These are phyloP conservation scores for Xiphias gladius DNA, from an alignment of 2,113 vertebrate genomes.

Conservation along the genomic window DNA sequence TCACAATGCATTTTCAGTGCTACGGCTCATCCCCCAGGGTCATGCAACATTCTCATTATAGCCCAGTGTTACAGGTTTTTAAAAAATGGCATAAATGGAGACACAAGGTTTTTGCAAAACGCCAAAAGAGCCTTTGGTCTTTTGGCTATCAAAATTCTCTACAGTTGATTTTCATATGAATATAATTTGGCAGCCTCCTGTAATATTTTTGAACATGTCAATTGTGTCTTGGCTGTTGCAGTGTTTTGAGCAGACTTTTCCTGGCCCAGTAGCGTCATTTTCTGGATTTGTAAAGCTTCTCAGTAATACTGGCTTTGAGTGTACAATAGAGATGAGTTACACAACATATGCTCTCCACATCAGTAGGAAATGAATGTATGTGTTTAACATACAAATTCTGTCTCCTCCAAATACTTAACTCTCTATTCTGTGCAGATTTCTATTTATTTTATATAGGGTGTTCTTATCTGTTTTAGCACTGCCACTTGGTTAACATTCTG, in stretches of 20 bases:
- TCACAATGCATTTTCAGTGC: constrained; percentile 18
- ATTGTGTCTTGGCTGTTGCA: constrained; percentile 53
- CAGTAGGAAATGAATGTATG: constrained; percentile 16
- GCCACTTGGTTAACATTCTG: constrained; percentile 23
- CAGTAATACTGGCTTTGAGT: constrained; percentile 31
- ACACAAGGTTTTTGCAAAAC: constrained; percentile 23
- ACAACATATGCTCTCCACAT: neutral
- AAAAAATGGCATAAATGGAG: constrained; percentile 10
- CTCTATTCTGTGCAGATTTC: neutral
- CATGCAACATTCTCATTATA: constrained; percentile 20
- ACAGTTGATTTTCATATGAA: constrained; percentile 38
- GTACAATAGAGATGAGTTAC: constrained; percentile 7
- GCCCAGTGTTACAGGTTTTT: neutral
- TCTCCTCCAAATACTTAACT: neutral
- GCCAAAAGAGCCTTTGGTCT: constrained; percentile 44
- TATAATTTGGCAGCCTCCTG: constrained; percentile 48
- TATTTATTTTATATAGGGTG: constrained; percentile 1
- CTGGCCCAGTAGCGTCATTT: constrained; percentile 48
- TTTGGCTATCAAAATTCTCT: constrained; percentile 30
- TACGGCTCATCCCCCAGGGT: constrained; percentile 8
- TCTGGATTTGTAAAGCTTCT: constrained; percentile 49
- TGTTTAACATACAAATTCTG: constrained; percentile 1
- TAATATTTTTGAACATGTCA: constrained; percentile 58
- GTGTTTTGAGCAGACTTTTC: constrained; percentile 60
- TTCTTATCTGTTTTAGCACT: constrained; percentile 1